Evolutionary conservation across 1,140 invertebrate species (phyloP).

Genomic region (Drosophila pruinosa): DNA sequence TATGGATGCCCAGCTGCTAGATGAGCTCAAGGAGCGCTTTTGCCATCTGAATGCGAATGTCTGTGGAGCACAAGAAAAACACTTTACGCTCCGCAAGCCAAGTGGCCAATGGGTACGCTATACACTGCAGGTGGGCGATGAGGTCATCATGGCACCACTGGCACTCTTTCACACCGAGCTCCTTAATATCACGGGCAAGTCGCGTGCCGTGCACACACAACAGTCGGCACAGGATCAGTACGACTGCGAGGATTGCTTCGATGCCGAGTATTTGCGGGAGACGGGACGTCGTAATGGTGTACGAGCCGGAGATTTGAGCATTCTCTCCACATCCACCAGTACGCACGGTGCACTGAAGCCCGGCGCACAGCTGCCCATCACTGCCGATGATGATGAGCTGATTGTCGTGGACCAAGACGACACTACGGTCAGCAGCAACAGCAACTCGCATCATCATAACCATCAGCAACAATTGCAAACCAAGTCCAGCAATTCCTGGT

Average conservation of each 20-base stretch:
- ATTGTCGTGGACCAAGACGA: constrained; percentile 92
- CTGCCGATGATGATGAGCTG: constrained; percentile 89
- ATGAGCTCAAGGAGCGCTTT: constrained; percentile 93
- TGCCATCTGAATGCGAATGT: constrained; percentile 93
- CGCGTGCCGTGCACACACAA: constrained; percentile 86
- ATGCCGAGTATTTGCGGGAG: constrained; percentile 95
- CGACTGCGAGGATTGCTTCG: constrained; percentile 96
- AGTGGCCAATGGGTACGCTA: constrained; percentile 86
- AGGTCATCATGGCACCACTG: constrained; percentile 95
- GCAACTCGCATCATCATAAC: constrained; percentile 15
- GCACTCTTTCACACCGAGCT: constrained; percentile 95
- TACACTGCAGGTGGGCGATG: constrained; percentile 94
- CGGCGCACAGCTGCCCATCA: constrained; percentile 39
- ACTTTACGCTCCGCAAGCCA: constrained; percentile 75
- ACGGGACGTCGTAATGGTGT: constrained; percentile 88
- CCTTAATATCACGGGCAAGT: constrained; percentile 90
- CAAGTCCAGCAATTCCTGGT: constrained; percentile 86
- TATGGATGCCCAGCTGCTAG: constrained; percentile 89
- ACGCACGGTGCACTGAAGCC: constrained; percentile 64
- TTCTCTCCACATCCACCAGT: constrained; percentile 78
- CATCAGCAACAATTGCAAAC: not conserved
- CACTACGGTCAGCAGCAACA: constrained; percentile 37
- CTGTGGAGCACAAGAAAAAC: constrained; percentile 73
- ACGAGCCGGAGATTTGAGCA: constrained; percentile 83
- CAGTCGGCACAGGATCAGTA: constrained; percentile 90